phyloP scores from a whole-genome alignment of 2,113 vertebrate species.

The Corydoras maculifer region DNA sequence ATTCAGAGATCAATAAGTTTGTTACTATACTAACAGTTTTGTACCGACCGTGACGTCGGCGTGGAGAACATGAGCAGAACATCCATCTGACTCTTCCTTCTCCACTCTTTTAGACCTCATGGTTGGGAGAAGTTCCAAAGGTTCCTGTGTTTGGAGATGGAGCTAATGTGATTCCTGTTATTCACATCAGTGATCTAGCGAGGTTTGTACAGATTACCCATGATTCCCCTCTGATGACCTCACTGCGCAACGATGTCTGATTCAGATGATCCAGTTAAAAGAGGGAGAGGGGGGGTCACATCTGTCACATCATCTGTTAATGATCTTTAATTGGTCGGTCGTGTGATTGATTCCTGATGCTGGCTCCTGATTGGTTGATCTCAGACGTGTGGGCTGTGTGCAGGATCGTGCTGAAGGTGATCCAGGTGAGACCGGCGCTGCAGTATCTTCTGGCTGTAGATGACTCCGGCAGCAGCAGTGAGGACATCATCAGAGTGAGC shows the following conservation, averaged over 20 bases:
- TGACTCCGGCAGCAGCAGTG: slow-evolving; percentile 66
- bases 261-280: too few relatives aligned
- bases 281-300: too few relatives aligned
- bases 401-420: slow-evolving; percentile 81
- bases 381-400: too few relatives aligned
- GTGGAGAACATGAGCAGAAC: not conserved
- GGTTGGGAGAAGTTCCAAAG: slow-evolving; percentile 68
- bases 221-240: not conserved
- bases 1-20: too few relatives aligned
- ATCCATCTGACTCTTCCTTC: not conserved
- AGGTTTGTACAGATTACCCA: slow-evolving; percentile 58
- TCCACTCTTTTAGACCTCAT: slow-evolving; percentile 60
- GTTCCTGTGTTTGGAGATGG: slow-evolving; percentile 81
- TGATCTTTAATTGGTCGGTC: too few relatives aligned
- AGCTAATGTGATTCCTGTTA: slow-evolving; percentile 75
- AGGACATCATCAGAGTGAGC: slow-evolving; percentile 77
- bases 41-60: too few relatives aligned
- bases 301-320: too few relatives aligned
- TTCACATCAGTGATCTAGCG: slow-evolving; percentile 84
- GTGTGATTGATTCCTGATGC: not conserved
- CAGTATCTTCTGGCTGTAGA: slow-evolving; percentile 83
- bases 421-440: slow-evolving; percentile 65
- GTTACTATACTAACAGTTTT: too few relatives aligned
- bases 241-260: not conserved
- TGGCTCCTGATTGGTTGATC: slow-evolving; percentile 30